These are phyloP conservation scores for Parambassis ranga DNA, from an alignment of 2,797 vertebrate species.

Conservation along the genomic window DNA sequence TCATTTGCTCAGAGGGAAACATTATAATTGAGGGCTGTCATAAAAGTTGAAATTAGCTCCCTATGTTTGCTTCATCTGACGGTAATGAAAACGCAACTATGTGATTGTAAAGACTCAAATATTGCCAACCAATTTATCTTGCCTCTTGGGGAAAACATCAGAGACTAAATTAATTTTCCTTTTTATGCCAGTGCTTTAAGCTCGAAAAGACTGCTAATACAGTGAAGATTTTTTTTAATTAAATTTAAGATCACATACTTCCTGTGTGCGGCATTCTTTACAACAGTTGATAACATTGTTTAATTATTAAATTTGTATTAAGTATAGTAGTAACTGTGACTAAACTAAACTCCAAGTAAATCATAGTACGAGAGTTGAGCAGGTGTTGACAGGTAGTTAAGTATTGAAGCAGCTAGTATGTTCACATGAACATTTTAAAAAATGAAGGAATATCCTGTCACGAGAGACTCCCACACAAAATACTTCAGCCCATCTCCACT, in stretches of 20 bases:
- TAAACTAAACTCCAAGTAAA: no score
- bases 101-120: slow-evolving; percentile 14
- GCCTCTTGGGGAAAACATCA: slow-evolving; percentile 13
- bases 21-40: slow-evolving; percentile 46
- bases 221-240: slow-evolving; percentile 11
- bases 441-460: slow-evolving; percentile 10
- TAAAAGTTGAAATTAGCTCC: slow-evolving; percentile 53
- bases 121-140: slow-evolving; percentile 15
- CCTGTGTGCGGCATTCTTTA: not conserved
- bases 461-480: slow-evolving; percentile 5
- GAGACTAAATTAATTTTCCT: not conserved
- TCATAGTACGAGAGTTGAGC: not conserved
- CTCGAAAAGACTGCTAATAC: not conserved
- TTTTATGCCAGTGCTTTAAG: not conserved
- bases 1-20: slow-evolving; percentile 45
- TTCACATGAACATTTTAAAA: not conserved
- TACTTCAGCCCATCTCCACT: slow-evolving; percentile 4
- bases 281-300: no score
- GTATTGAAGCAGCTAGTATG: slow-evolving; percentile 1
- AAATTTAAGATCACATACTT: not conserved
- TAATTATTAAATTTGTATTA: no score
- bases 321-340: no score
- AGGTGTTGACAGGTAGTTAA: not conserved
- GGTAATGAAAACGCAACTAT: slow-evolving; percentile 36
- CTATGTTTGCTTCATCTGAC: slow-evolving; percentile 39